Evolutionary conservation across 2,888 invertebrate genomes (phyloP).

Genomic region (Agrilus mali): DNA sequence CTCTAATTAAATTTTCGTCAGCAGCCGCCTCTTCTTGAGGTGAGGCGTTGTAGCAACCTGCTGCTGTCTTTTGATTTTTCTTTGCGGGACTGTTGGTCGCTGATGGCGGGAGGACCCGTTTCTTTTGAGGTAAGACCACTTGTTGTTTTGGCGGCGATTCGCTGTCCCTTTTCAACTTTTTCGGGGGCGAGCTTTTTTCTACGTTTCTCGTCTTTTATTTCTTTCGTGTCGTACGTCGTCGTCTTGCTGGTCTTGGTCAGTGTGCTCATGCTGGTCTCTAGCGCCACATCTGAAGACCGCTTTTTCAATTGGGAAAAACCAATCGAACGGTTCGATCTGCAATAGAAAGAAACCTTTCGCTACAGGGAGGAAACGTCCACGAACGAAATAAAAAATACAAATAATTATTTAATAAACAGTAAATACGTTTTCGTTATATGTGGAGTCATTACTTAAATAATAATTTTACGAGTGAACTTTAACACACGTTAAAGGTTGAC

Average conservation of each 20-base stretch:
- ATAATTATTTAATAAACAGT: too few species aligned
- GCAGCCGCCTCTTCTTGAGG: slow-evolving; percentile 36
- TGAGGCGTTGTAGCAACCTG: slow-evolving; percentile 20
- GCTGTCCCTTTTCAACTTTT: slow-evolving; percentile 20
- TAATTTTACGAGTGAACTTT: too few species aligned
- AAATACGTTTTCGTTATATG: too few species aligned
- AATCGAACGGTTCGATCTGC: slow-evolving; percentile 31
- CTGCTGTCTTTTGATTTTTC: slow-evolving; percentile 36
- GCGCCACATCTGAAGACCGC: slow-evolving; percentile 45
- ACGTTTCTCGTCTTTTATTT: slow-evolving; percentile 31
- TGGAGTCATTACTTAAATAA: too few species aligned
- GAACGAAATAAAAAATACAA: too few species aligned
- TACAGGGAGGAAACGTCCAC: too few species aligned
- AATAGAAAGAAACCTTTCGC: slow-evolving; percentile 14
- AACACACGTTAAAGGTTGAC: too few species aligned
- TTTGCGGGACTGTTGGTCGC: slow-evolving; percentile 25
- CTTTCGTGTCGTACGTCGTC: slow-evolving; percentile 19
- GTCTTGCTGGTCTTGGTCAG: slow-evolving; percentile 27
- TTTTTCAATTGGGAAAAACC: slow-evolving; percentile 52
- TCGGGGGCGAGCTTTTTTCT: slow-evolving; percentile 31
- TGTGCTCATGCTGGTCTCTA: slow-evolving; percentile 15
- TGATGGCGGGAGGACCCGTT: slow-evolving; percentile 36
- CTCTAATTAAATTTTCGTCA: slow-evolving; percentile 72
- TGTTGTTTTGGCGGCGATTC: slow-evolving; percentile 27
- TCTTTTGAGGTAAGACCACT: slow-evolving; percentile 45